Evolutionary conservation across 2,113 vertebrate genomes (phyloP), one percentile per base, ranked within the genome.

Genomic region (Anolis carolinensis): DNA sequence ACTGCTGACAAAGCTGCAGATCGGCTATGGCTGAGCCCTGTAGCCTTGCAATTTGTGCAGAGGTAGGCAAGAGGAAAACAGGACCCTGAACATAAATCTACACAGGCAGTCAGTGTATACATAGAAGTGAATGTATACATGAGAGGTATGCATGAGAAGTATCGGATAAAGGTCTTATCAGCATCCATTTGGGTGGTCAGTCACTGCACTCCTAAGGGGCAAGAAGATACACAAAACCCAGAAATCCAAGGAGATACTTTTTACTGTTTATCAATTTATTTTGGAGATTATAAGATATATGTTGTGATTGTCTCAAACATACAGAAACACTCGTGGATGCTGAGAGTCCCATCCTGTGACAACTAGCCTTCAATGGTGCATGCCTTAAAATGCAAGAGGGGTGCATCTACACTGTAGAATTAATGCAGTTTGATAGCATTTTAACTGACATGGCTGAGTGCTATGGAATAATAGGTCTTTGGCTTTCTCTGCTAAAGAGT

Each of bases 1-100:
- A 76, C 87, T 70, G 0, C 8, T 63, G 82, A 55, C 52, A 79
- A 63, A 84, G 87, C 82, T 72, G 72, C 86, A 91, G 81, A 87
- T 72, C 81, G 82, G 30, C 87, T 87, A 77, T 0, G 0, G 27
- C 5, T 13, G 71, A 82, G 48, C 76, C 87, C 48, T 78, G 67
- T 78, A 0, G 2, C 0, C 1, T 16, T 25, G 84, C 83, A 72
- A 75, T 84, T 90, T 86, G 32, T 77, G 81, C 1, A 0, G 0
- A 2, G 34, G 76, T 48, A 90, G 73, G 89, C 0, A 0, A 67
- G 79, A 88, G 72, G 52, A 20, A 18, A 79, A 81, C 83, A 74
- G 84, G 83, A 73, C 20, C 14, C 79, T 68, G 89, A 2, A 0
- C 34, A 84, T 91, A 85, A 91, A 70, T 81, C 75, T 44, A 13